phyloP scores from a whole-genome alignment of 1,140 invertebrate species.

The Drosophila biarmipes region DNA sequence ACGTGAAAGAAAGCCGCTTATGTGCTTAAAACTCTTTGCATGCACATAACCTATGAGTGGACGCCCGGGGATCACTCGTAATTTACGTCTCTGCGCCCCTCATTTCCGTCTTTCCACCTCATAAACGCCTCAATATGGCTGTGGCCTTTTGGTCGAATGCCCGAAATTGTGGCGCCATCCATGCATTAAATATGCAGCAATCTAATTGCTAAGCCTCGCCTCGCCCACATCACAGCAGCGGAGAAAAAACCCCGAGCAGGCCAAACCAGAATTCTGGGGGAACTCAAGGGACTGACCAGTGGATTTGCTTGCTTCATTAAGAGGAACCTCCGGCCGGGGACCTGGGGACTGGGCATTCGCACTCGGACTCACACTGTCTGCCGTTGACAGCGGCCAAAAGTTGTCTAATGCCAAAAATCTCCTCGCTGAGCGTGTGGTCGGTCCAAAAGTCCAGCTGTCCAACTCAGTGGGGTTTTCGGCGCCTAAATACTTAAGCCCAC shows the following conservation, averaged over 20 bases:
- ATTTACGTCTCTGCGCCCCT: conserved; percentile 11
- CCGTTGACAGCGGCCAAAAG: conserved; percentile 56
- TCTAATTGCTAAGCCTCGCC: conserved; percentile 74
- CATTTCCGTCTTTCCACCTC: conserved; percentile 8
- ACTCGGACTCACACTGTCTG: conserved; percentile 35
- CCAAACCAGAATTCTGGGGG: conserved; percentile 3
- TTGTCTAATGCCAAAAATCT: conserved; percentile 59
- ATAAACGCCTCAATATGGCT: conserved; percentile 70
- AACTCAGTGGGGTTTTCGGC: conserved; percentile 26
- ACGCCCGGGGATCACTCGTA: conserved; percentile 30
- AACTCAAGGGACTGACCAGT: conserved; percentile 50
- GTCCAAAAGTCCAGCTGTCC: conserved; percentile 5
- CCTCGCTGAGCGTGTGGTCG: conserved; percentile 20
- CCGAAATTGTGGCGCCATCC: conserved; percentile 70
- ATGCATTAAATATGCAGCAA: conserved; percentile 82
- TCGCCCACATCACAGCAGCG: conserved; percentile 8
- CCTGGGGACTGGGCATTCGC: conserved; percentile 11
- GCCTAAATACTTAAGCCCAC: conserved; percentile 78
- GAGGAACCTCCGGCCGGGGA: conserved; percentile 16
- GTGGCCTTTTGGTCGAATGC: conserved; percentile 67
- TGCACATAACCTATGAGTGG: conserved; percentile 28
- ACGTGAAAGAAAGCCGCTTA: conserved; percentile 60
- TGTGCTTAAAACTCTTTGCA: conserved; percentile 55
- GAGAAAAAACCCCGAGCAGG: not conserved
- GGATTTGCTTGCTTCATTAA: conserved; percentile 78